Evolutionary conservation across 1,140 invertebrate genomes (phyloP).

Genomic region (Bombus impatiens): DNA sequence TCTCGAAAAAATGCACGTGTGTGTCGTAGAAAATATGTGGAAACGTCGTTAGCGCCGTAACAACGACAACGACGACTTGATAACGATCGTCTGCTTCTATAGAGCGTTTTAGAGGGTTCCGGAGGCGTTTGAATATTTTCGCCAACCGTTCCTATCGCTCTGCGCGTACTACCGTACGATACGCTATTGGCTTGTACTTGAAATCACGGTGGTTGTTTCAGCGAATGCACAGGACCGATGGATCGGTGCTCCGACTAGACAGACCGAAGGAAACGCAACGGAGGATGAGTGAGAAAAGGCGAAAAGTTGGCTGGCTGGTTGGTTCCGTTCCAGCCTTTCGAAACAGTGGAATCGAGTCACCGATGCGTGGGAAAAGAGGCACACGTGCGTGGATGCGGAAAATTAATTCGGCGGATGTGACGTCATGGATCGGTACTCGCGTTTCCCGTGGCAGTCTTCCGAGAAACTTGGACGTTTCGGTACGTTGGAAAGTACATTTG

Average conservation of each 20-base stretch:
- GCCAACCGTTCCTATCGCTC: no score
- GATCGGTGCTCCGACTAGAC: neutral
- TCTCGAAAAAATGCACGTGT: neutral
- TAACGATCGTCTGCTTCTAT: no score
- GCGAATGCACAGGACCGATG: conserved; percentile 2
- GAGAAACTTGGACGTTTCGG: conserved; percentile 42
- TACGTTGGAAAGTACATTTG: no score
- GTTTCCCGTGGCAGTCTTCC: conserved; percentile 55
- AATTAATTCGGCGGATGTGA: conserved; percentile 70
- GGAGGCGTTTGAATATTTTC: no score
- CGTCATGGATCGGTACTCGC: conserved; percentile 61
- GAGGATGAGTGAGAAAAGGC: neutral
- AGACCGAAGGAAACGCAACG: neutral
- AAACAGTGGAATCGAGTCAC: neutral
- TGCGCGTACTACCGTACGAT: fast-evolving
- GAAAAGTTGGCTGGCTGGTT: neutral
- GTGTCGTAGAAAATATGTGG: no score
- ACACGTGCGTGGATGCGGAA: conserved; percentile 48
- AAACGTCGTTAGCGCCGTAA: no score
- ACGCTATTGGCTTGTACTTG: no score
- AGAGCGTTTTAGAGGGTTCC: no score
- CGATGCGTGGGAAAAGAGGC: conserved; percentile 33
- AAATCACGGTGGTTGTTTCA: conserved; percentile 31
- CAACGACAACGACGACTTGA: no score
- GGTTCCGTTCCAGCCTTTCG: neutral